These are phyloP conservation scores for Oscheius sp. DNA, from an alignment of 2,888 invertebrate genomes.

Conservation along the genomic window DNA sequence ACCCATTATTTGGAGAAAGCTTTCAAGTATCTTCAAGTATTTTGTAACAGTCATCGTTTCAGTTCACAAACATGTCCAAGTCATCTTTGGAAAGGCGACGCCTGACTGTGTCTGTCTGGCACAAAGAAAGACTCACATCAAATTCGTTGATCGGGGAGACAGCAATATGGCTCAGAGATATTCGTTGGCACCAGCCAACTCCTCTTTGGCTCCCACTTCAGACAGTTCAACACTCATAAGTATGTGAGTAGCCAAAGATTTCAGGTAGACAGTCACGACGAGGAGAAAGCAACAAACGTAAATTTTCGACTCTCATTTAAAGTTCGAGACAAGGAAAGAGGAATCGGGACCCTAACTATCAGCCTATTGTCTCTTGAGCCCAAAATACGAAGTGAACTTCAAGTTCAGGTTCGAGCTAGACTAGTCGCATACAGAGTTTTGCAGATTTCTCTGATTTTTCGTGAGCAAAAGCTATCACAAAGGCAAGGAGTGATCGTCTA, in stretches of 20 bases:
- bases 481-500: not conserved
- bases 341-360: conserved; percentile 12
- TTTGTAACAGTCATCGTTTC: not conserved
- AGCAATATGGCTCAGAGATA: conserved; percentile 23
- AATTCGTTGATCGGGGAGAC: conserved; percentile 33
- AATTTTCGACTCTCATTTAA: conserved; percentile 21
- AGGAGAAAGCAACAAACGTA: not conserved
- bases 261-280: conserved; percentile 16
- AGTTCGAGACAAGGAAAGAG: conserved; percentile 25
- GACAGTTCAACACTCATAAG: not conserved
- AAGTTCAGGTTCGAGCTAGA: not conserved
- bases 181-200: conserved; percentile 23
- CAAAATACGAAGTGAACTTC: not conserved
- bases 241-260: not conserved
- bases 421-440: not conserved
- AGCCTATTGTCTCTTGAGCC: conserved; percentile 4
- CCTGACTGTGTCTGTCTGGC: conserved; percentile 29
- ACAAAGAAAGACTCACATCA: conserved; percentile 7
- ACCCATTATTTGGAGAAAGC: conserved; percentile 32
- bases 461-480: conserved; percentile 1
- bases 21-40: conserved; percentile 1
- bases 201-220: conserved; percentile 24
- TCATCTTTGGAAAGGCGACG: conserved; percentile 22
- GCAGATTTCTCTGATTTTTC: conserved; percentile 7
- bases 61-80: conserved; percentile 29